Conservation (phyloP, 2,888 invertebrate genomes). For the Dasypogon diadema region DNA sequence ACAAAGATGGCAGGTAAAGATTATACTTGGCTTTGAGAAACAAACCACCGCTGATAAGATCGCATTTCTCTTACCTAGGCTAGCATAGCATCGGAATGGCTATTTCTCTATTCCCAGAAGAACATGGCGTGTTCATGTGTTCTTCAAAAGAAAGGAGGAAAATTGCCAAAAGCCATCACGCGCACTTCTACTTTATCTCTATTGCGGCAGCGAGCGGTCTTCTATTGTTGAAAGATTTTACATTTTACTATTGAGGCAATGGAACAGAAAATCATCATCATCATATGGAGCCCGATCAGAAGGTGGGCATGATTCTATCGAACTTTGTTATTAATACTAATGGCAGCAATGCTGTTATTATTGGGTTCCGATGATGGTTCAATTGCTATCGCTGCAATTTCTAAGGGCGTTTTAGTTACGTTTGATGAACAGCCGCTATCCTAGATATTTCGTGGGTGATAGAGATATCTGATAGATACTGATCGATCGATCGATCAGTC, state of each 20-base stretch:
- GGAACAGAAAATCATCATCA: not conserved
- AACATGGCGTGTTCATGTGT: not conserved
- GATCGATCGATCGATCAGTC: not conserved
- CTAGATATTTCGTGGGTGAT: not conserved
- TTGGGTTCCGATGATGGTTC: not conserved
- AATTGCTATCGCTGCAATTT: not conserved
- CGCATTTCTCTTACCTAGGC: conserved; percentile 3
- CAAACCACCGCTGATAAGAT: not conserved
- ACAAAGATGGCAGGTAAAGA: not conserved
- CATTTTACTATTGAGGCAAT: not conserved
- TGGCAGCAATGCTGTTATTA: not conserved
- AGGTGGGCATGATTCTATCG: not conserved
- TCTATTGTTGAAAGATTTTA: not conserved
- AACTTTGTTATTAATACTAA: conserved; percentile 7
- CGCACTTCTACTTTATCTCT: not conserved
- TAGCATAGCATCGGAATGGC: too few relatives aligned
- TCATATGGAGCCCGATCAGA: not conserved
- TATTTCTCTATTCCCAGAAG: conserved; percentile 10
- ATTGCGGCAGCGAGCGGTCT: not conserved
- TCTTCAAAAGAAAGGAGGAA: not conserved
- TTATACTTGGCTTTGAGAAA: not conserved
- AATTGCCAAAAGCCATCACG: conserved; percentile 15
- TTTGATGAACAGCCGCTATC: not conserved
- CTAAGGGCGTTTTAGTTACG: not conserved
- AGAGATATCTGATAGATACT: not conserved